Evolutionary conservation across 2,113 vertebrate species (phyloP).

Genomic region (Eubucco bourcierii): DNA sequence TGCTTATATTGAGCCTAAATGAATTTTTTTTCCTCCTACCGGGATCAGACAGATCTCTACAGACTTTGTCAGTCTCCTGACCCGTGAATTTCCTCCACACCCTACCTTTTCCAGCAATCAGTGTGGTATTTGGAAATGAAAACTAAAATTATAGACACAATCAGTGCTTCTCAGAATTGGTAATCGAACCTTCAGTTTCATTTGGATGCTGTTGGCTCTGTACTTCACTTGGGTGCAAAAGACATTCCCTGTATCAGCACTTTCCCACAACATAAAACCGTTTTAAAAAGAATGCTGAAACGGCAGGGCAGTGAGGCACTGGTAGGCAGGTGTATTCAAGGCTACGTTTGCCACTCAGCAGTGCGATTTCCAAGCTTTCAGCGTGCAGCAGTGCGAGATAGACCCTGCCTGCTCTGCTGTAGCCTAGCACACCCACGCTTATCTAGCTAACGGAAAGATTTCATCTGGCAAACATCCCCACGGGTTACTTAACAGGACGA

Average conservation of each 20-base stretch:
- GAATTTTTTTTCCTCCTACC: background rate
- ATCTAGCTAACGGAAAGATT: rapidly evolving
- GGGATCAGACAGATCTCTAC: background rate
- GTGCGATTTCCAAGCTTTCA: too few relatives aligned
- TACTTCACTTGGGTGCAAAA: background rate
- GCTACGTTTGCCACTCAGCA: rapidly evolving
- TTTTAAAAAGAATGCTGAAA: background rate
- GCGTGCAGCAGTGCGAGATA: rapidly evolving
- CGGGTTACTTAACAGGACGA: too few relatives aligned
- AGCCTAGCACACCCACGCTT: rapidly evolving
- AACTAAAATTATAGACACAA: background rate
- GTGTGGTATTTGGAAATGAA: background rate
- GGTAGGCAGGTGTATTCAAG: too few relatives aligned
- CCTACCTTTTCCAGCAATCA: background rate
- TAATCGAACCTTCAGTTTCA: background rate
- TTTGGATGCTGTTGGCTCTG: background rate
- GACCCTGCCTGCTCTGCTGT: rapidly evolving
- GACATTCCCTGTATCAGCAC: background rate
- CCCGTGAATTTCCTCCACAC: background rate
- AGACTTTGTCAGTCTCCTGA: background rate
- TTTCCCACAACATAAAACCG: background rate
- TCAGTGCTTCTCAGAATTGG: background rate
- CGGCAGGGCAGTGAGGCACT: rapidly evolving
- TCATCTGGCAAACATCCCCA: rapidly evolving
- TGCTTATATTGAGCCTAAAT: background rate